These are phyloP conservation scores for Agrochola litura DNA, from an alignment of 2,888 invertebrate genomes.

Conservation along the genomic window DNA sequence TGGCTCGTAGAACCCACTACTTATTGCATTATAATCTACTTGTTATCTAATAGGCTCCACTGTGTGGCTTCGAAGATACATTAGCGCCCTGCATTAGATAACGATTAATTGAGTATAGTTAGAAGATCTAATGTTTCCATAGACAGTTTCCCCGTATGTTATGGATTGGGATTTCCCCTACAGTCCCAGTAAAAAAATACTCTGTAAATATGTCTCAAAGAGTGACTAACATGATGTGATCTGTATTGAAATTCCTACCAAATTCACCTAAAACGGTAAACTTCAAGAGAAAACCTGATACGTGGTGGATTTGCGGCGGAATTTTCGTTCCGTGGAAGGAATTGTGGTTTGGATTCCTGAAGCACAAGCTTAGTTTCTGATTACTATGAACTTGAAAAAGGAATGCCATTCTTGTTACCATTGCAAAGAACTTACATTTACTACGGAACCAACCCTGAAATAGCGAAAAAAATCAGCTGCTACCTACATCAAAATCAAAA, in stretches of 20 bases:
- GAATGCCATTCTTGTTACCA: too few species aligned
- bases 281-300: neutral
- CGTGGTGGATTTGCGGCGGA: neutral
- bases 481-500: too few species aligned
- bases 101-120: constrained; percentile 27
- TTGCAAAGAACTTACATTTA: too few species aligned
- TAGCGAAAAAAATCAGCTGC: too few species aligned
- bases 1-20: neutral
- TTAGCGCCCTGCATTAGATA: constrained; percentile 40
- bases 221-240: neutral
- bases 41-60: constrained; percentile 46
- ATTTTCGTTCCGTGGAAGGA: neutral
- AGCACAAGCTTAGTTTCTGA: neutral
- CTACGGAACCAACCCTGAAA: too few species aligned
- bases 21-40: constrained; percentile 58
- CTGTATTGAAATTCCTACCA: neutral
- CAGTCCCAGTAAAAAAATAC: neutral
- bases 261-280: neutral
- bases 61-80: constrained; percentile 55
- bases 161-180: neutral
- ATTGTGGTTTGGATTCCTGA: neutral
- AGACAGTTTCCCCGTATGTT: neutral
- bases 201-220: neutral
- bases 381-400: too few species aligned
- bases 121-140: neutral